Evolutionary conservation across 2,797 vertebrate species (phyloP), one percentile per base, ranked within the genome.

Genomic region (Xyrichtys novacula): DNA sequence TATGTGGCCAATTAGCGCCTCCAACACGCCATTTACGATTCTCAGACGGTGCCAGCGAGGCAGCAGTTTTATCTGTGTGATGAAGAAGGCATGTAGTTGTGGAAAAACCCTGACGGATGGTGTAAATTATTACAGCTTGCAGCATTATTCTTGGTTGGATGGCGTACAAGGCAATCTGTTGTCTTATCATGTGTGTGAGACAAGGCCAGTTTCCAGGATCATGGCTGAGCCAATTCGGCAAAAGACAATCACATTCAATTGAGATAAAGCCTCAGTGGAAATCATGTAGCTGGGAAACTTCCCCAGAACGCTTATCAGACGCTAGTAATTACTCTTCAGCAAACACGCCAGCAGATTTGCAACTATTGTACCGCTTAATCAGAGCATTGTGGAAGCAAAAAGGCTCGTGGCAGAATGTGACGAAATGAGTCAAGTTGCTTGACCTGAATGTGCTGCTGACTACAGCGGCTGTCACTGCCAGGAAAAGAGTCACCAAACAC

Each of bases 281-380:
- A 89, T 88, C 85, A 85, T 79, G 83, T 71, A 78, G 85, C 86
- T 74, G 83, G 87, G 84, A 91, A 90, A 86, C 82, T 76, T 85
- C 84, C 85, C 86, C 87, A 86, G 74, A 88, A 88, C 59, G 80
- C 88, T 89, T 84, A 91, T 89, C 89, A 88, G 78, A 88, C 67
- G 57, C 80, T 81, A 32, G 80, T 89, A 88, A 90, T 92, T 88
- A 88, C 85, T 84, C 80, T 77, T 85, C 80, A 74, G 81, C 84
- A 87, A 88, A 90, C 86, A 88, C 65, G 87, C 81, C 87, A 88
- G 83, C 84, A 85, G 83, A 87, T 88, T 85, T 89, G 78, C 82
- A 81, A 85, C 84, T 85, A 85, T 86, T 86, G 83, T 89, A 83
- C 76, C 64, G 82, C 84, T 85, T 86, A 88, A 88, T 89, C 85